These are phyloP conservation scores for Tachuris rubrigastra DNA, from an alignment of 2,113 vertebrate species.

Conservation along the genomic window DNA sequence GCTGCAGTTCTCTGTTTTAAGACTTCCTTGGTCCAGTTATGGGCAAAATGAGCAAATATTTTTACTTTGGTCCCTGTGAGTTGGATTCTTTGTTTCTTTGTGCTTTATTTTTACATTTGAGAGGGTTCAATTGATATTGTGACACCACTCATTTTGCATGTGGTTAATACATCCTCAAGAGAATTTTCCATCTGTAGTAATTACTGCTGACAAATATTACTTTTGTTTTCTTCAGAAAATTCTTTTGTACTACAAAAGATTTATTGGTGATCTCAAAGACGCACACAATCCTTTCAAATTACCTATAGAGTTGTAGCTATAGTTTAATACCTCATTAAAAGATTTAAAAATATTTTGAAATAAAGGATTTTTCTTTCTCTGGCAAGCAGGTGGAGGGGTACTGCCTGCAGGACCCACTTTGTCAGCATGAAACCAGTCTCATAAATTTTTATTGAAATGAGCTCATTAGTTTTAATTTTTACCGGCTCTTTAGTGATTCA, in stretches of 20 bases:
- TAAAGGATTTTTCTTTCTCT: neutral
- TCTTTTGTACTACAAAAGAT: neutral
- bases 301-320: neutral
- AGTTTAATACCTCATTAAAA: slow-evolving; percentile 21
- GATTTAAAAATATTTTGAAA: slow-evolving; percentile 35
- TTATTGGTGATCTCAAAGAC: neutral
- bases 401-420: slow-evolving; percentile 43
- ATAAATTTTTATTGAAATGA: slow-evolving; percentile 73
- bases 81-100: neutral
- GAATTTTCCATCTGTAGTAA: neutral
- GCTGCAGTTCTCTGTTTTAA: neutral
- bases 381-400: slow-evolving; percentile 20
- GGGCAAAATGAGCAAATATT: neutral
- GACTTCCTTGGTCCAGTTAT: neutral
- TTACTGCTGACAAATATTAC: neutral
- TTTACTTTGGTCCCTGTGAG: neutral
- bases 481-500: neutral
- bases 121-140: neutral
- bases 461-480: slow-evolving; percentile 68
- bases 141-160: neutral
- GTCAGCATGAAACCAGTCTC: slow-evolving; percentile 55
- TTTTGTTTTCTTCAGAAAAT: neutral
- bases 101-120: neutral
- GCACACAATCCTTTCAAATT: neutral
- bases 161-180: neutral